Percentiles rank a stretch among this genome's conserved stretches.
phyloP scores from a whole-genome alignment of 2,888 invertebrate genomes.

The Desoria tigrina region DNA sequence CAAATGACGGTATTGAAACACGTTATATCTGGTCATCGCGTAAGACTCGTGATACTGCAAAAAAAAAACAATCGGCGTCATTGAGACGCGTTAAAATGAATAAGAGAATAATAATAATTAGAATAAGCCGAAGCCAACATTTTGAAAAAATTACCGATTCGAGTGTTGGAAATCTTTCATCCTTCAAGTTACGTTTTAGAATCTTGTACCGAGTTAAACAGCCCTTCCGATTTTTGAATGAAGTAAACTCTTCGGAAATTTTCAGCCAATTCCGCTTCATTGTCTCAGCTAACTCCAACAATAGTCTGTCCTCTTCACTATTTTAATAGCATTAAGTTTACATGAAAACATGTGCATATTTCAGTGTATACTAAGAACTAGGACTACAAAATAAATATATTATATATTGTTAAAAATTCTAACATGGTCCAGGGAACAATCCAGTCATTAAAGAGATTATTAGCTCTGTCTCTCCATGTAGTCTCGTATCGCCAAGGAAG shows the following conservation, averaged over 20 bases:
- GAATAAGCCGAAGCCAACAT: too few species aligned
- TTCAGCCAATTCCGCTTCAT: constrained; percentile 48
- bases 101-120: too few species aligned
- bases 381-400: too few species aligned
- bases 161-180: constrained; percentile 24
- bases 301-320: constrained; percentile 48
- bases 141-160: too few species aligned
- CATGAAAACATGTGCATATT: too few species aligned
- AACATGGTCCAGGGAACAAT: constrained; percentile 53
- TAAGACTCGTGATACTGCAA: constrained; percentile 51
- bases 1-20: constrained; percentile 50
- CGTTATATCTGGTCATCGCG: constrained; percentile 50
- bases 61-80: too few species aligned
- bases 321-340: too few species aligned
- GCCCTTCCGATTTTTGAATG: constrained; percentile 51
- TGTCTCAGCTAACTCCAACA: constrained; percentile 38
- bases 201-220: constrained; percentile 50
- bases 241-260: constrained; percentile 46
- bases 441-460: constrained; percentile 48
- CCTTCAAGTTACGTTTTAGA: constrained; percentile 31
- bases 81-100: too few species aligned
- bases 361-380: too few species aligned
- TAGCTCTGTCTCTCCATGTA: constrained; percentile 51
- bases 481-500: constrained; percentile 52
- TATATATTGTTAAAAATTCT: too few species aligned